Base-by-base conservation (phyloP, 2,113 vertebrate species). In the Pelusios castaneus region DNA sequence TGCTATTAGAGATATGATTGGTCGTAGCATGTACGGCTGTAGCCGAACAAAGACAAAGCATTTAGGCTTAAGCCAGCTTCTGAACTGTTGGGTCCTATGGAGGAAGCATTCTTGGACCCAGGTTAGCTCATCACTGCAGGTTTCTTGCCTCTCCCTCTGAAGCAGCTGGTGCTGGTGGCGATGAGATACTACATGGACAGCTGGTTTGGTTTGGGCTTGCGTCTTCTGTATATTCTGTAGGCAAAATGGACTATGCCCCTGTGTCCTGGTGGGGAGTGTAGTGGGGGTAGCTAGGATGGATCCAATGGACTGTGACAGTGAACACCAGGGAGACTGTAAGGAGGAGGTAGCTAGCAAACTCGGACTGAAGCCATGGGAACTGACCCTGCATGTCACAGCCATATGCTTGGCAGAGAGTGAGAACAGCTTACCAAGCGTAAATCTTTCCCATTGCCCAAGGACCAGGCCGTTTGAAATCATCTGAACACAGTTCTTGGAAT, bases 281-380 rank as follows among this genome's bases (percentile, higher is more conserved):
- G 60, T 2, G 31, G 12, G 5, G n/a, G 19, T 11, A 38, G 63
- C 17, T 70, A 58, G 34, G 82, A 79, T 43, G 19, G 77, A 78
- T 70, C 85, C 49, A 10, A 4, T 8, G 52, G 75, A 2, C 4
- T 51, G n/a, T n/a, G 84, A n/a, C 67, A 10, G n/a, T 41, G 0
- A 22, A 47, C 58, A n/a, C 0, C 70, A 85, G 31, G 86, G 41
- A 16, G 10, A 5, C 55, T 0, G 0, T 43, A 31, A 17, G 6
- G 41, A 6, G 2, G 19, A 56, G 25, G 77, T 84, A 47, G 47
- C 56, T 83, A 47, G 12, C 63, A 73, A 86, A 54, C 25, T 60
- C 12, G 16, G 52, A 79, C 27, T 21, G 84, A 47, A 70, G 47
- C 82, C n/a, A 0, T 0, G 43, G 49, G 41, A 10, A 2, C 54